Conservation (phyloP, 1,140 invertebrate species). For the Drosophila oshimai region DNA sequence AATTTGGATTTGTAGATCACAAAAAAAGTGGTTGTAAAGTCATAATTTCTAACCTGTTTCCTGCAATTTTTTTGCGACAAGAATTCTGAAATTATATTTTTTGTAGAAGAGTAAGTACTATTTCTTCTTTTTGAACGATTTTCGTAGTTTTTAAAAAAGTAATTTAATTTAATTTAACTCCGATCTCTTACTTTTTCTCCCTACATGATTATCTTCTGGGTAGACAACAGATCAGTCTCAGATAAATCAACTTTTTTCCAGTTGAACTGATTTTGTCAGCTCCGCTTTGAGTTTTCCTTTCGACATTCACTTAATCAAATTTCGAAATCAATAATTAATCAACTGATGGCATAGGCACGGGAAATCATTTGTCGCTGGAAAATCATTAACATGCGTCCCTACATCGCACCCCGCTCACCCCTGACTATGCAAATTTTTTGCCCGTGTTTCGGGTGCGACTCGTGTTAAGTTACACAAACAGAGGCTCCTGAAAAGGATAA, state of each 20-base stretch:
- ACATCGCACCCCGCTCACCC: constrained; percentile 10
- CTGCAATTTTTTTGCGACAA: no score
- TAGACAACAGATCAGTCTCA: constrained; percentile 22
- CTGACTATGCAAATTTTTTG: constrained; percentile 59
- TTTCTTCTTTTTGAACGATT: no score
- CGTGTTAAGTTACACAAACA: constrained; percentile 66
- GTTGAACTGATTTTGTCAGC: constrained; percentile 40
- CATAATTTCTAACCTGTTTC: no score
- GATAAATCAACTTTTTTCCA: constrained; percentile 29
- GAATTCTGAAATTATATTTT: no score
- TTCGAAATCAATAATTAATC: constrained; percentile 78
- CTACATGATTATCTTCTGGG: not conserved
- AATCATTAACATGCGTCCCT: constrained; percentile 33
- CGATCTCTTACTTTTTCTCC: no score
- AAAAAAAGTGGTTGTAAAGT: no score
- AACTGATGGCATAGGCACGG: constrained; percentile 49
- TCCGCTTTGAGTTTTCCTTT: not conserved
- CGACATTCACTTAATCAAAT: constrained; percentile 66
- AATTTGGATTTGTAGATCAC: no score
- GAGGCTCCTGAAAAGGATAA: constrained; percentile 48
- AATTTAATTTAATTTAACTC: no score
- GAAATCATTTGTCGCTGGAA: constrained; percentile 64
- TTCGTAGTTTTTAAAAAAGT: no score
- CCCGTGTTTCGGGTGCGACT: constrained; percentile 1
- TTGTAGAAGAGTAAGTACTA: no score